Base-by-base conservation (phyloP, 2,888 invertebrate genomes). In the Lymantria monacha region DNA sequence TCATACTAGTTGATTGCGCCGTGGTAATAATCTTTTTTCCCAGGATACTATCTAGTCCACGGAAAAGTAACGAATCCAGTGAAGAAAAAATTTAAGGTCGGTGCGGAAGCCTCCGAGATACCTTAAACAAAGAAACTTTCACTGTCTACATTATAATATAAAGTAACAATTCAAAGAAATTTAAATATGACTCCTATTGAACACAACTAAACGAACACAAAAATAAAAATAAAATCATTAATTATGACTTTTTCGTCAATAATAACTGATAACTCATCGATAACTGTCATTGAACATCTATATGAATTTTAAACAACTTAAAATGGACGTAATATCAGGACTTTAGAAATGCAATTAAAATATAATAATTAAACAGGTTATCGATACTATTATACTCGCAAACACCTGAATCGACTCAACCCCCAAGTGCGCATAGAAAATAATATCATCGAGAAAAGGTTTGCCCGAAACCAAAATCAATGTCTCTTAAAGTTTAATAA, bases 101-200 rank as follows among this genome's bases (percentile, higher is more conserved):
- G 52, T 59, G 53, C 53, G 42, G 48, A 49, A 51, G 48, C 53
- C 55, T 45, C 61, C 57, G 54, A 61, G 54, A 63, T 57, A 63
- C 59, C 66, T 61, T 51, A 57, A 46, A 65, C 48, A 55, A 53
- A 52, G 45, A 55, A 54, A 57, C 15, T 47, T 44, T 48, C 44
- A 51, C 59, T 52, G 42, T 46, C 52, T 61, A 48, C 22, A 43
- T 53, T 46, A 49, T 45, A 56, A 46, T 40, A 51, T 38, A 48
- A 49, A 42, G 49, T 40, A 30, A 44, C 49, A 22, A 49, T 47
- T 44, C 7, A 42, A 41, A 48, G 22, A 37, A 51, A 41, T 48
- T 42, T 44, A 44, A 41, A 42, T 31, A 37, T 42, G 38, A 42
- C 37, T 52, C 48, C 45, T 41, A 42, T 30, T 33, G 33, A 33